A percentile compares a stretch with the other conserved stretches of the same genome.
Evolutionary conservation across 2,888 invertebrate genomes (phyloP).

Genomic region (Heliconius aoede): DNA sequence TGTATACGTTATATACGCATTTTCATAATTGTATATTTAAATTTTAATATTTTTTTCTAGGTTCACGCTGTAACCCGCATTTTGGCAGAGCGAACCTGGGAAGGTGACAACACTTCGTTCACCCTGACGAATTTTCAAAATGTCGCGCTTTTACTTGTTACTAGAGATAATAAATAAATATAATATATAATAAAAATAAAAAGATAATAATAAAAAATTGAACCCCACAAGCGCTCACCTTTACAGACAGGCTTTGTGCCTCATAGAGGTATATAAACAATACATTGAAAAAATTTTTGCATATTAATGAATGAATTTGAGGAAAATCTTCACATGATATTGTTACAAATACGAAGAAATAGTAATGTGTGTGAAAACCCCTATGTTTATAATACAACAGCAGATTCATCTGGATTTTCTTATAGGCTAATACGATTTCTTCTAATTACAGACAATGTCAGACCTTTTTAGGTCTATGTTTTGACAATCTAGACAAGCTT

Average conservation of each 20-base stretch:
- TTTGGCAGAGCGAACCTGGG: neutral
- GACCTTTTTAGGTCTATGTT: no score
- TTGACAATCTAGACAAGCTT: no score
- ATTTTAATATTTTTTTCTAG: no score
- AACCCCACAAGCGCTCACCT: neutral
- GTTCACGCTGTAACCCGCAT: no score
- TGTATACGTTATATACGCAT: no score
- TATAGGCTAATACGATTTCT: neutral
- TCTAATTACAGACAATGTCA: no score
- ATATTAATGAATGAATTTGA: slow-evolving; percentile 8
- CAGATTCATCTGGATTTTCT: neutral
- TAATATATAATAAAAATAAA: no score
- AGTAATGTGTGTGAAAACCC: neutral
- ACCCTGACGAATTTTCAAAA: no score
- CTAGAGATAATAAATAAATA: neutral
- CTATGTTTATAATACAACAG: neutral
- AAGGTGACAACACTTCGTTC: no score
- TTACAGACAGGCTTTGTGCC: no score
- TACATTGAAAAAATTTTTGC: neutral
- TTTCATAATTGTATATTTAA: no score
- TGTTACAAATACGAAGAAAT: neutral
- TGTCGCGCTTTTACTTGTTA: neutral
- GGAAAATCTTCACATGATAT: neutral
- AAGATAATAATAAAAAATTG: no score
- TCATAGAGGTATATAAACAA: neutral